Evolutionary conservation across 2,797 vertebrate species (phyloP), one percentile per base, ranked within the genome.

Genomic region (Sebastes nivosus): DNA sequence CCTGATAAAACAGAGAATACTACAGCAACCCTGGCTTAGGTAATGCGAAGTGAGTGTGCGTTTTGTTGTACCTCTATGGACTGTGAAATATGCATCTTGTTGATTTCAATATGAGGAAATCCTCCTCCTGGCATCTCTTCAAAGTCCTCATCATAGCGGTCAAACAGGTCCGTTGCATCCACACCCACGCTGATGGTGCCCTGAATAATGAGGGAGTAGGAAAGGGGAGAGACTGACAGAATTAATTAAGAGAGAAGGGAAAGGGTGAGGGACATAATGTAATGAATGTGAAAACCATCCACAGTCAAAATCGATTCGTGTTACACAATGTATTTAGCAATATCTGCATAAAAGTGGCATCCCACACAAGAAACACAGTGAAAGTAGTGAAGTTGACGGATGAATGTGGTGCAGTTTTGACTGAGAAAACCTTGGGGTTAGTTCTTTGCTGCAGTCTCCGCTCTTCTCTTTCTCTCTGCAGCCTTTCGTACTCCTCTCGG

Each of bases 81-180:
- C 92, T 99, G 99, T 2, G 99, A 99, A 86, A 99, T 99, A 94
- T 99, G 97, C 99, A 99, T 99, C 90, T 96, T 97, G 95, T 98
- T 99, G 75, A 99, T 99, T 94, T 99, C 98, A 25, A 99, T 96
- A 79, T 98, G 98, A 20, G 98, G 98, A 84, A 99, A 97, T 72
- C 96, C 95, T 84, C 97, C 97, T 69, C 96, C 97, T 0, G 97
- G 96, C 73, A 96, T 93, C 36, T 99, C 98, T 89, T 99, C 99
- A 6, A 98, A 99, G 32, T 99, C 98, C 66, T 99, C 98, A 0
- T 99, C 98, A 0, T 99, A 99, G n/a, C 96, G 97, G 88, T 99
- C 99, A 69, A 99, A 99, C 75, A 99, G 96, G 94, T 99, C 98
- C 0, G 99, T 99, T 77, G 98, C 98, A 68, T 99, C 98, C 77